A percentile compares a stretch with the other conserved stretches of the same genome.
Conservation (phyloP, 2,888 invertebrate genomes). For the Xanthorhoe spadicearia region DNA sequence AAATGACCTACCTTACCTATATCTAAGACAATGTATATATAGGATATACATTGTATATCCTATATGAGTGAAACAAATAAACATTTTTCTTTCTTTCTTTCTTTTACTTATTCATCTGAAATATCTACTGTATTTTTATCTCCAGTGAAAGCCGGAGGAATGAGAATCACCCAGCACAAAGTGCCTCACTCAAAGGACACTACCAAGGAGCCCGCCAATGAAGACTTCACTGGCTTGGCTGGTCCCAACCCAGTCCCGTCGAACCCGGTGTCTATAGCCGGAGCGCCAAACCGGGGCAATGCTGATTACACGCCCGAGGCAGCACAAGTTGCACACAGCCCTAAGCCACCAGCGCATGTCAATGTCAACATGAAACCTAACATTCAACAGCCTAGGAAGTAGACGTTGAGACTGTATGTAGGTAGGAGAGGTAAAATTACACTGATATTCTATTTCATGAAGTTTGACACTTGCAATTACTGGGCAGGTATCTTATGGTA, state of each 20-base stretch:
- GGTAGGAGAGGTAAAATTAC: constrained; percentile 15
- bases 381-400: constrained; percentile 96
- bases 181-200: constrained; percentile 87
- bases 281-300: constrained; percentile 90
- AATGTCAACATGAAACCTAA: constrained; percentile 86
- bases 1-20: too few relatives aligned
- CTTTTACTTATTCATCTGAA: too few relatives aligned
- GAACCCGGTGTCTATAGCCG: constrained; percentile 90
- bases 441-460: not conserved
- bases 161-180: constrained; percentile 96
- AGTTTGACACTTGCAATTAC: too few relatives aligned
- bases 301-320: constrained; percentile 96
- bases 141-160: constrained; percentile 95
- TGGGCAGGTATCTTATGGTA: too few relatives aligned
- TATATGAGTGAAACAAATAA: too few relatives aligned
- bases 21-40: too few relatives aligned
- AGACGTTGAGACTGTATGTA: constrained; percentile 57
- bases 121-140: too few relatives aligned
- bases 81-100: too few relatives aligned
- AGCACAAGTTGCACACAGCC: constrained; percentile 93
- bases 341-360: constrained; percentile 88
- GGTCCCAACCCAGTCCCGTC: constrained; percentile 91
- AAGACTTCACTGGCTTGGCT: constrained; percentile 89
- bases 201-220: constrained; percentile 85
- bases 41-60: too few relatives aligned